phyloP scores from a whole-genome alignment of 2,888 invertebrate genomes.

The Dastarcus helophoroides region DNA sequence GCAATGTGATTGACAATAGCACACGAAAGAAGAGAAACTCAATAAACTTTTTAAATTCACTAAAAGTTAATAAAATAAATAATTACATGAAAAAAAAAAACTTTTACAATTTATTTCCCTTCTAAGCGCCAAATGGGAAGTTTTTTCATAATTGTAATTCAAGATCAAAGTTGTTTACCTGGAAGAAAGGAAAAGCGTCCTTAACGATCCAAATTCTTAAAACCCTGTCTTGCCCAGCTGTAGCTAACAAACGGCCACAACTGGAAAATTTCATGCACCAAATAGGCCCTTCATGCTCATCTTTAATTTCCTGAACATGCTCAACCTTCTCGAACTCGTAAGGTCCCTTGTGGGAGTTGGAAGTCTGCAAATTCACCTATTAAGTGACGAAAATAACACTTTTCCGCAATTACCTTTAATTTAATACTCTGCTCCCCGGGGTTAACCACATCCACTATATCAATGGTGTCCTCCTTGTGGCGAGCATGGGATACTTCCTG shows the following conservation, averaged over 20 bases:
- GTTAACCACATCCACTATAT: constrained; percentile 71
- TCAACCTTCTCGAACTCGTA: constrained; percentile 89
- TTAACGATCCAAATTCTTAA: constrained; percentile 90
- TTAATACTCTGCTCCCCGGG: constrained; percentile 71
- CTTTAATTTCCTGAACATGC: constrained; percentile 65
- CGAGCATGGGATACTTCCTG: constrained; percentile 81
- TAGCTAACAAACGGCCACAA: constrained; percentile 88
- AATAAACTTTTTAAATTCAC: too few relatives aligned
- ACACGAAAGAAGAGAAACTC: too few relatives aligned
- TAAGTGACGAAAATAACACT: constrained; percentile 1
- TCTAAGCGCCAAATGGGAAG: too few relatives aligned
- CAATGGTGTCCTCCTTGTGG: constrained; percentile 76
- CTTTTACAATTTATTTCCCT: too few relatives aligned
- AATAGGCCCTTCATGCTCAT: constrained; percentile 75
- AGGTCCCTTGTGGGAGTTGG: constrained; percentile 92
- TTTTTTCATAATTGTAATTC: too few relatives aligned
- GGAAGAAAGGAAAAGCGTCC: constrained; percentile 83
- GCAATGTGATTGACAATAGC: too few relatives aligned
- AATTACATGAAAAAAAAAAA: not conserved
- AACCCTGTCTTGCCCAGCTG: constrained; percentile 93
- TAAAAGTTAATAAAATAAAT: constrained; percentile 1
- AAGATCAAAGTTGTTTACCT: constrained; percentile 38
- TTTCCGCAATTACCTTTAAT: constrained; percentile 57
- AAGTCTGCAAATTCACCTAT: constrained; percentile 43
- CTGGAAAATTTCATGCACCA: constrained; percentile 99